Percentiles rank a stretch among this genome's conserved stretches.
Conservation (phyloP, 2,888 invertebrate genomes). For the Campoplex nolae region DNA sequence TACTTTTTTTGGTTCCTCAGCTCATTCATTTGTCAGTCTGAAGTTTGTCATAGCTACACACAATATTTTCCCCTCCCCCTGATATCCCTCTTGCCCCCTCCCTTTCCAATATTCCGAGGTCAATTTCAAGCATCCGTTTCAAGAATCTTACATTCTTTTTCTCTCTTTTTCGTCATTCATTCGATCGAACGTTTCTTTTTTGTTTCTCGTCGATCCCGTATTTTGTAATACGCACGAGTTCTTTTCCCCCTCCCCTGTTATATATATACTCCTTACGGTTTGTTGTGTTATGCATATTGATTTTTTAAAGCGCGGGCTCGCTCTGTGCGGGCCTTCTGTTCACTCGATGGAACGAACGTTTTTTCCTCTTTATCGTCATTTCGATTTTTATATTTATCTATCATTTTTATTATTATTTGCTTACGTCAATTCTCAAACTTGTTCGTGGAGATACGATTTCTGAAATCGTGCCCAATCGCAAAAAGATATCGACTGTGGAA, state of each 20-base stretch:
- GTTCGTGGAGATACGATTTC: neutral
- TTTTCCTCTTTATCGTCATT: conserved; percentile 2
- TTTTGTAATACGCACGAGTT: conserved; percentile 47
- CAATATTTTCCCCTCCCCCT: neutral
- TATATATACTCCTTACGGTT: conserved; percentile 36
- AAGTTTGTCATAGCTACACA: neutral
- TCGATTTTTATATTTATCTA: neutral
- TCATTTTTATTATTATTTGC: neutral
- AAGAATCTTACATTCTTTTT: neutral
- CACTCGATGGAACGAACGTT: conserved; percentile 30
- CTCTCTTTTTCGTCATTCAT: conserved; percentile 8
- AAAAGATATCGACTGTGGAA: conserved; percentile 2
- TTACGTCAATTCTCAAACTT: conserved; percentile 2
- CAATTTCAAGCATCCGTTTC: conserved; percentile 26
- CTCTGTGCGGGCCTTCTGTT: conserved; percentile 45
- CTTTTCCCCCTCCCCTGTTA: neutral
- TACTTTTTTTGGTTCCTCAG: conserved; percentile 14
- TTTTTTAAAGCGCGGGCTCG: conserved; percentile 68
- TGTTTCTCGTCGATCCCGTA: conserved; percentile 15
- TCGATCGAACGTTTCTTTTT: conserved; percentile 32
- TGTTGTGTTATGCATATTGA: conserved; percentile 73
- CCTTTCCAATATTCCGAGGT: conserved; percentile 9
- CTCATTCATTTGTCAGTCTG: conserved; percentile 42
- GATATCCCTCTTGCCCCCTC: neutral
- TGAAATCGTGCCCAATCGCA: neutral